phyloP scores from a whole-genome alignment of 2,797 vertebrate species.

The Leptoclinus maculatus region DNA sequence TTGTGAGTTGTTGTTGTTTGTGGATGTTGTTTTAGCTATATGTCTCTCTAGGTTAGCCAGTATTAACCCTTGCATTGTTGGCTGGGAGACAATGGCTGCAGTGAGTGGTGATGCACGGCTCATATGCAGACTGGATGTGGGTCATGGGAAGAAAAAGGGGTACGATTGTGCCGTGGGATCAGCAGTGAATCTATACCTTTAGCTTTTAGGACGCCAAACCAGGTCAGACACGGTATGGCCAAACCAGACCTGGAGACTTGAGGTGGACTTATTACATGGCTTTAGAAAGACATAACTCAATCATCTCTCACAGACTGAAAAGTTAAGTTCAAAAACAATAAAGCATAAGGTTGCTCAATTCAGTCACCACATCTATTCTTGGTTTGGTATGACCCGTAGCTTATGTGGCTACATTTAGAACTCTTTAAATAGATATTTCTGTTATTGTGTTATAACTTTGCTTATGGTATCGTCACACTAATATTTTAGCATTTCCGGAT shows the following conservation, averaged over 20 bases:
- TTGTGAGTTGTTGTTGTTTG: conserved; percentile 65
- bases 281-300: background rate
- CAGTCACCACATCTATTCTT: background rate
- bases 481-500: background rate
- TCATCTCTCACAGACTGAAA: background rate
- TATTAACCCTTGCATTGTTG: conserved; percentile 66
- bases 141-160: conserved; percentile 70
- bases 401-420: background rate
- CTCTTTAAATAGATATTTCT: background rate
- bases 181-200: conserved; percentile 1
- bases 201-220: conserved; percentile 6
- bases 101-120: conserved; percentile 58
- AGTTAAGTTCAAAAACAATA: background rate
- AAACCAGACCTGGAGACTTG: background rate
- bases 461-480: background rate
- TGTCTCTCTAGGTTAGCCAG: conserved; percentile 57
- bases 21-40: conserved; percentile 72
- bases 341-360: background rate
- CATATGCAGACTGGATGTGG: conserved; percentile 59
- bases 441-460: background rate
- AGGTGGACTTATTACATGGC: background rate
- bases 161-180: conserved; percentile 4
- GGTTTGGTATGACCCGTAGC: background rate
- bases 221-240: background rate
- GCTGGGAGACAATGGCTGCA: conserved; percentile 62